Evolutionary conservation across 2,888 invertebrate genomes (phyloP).

Genomic region (Monoplex corrugatus): DNA sequence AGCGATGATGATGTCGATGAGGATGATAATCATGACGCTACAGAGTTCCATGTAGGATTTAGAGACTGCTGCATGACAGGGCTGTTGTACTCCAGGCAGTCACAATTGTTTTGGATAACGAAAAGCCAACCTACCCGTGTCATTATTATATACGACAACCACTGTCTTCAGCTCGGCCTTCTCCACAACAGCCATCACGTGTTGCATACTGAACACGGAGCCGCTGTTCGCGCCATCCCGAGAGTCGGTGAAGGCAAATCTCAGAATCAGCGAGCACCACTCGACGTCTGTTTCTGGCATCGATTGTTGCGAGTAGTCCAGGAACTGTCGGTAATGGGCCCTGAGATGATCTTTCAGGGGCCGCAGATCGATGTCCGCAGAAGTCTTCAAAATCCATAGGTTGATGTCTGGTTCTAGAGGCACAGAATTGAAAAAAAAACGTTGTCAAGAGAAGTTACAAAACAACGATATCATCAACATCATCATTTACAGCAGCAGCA

Average conservation of each 20-base stretch:
- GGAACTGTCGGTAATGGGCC: not conserved
- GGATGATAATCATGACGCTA: no score
- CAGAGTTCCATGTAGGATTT: no score
- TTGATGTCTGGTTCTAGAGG: not conserved
- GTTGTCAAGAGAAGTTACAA: no score
- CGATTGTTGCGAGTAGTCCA: not conserved
- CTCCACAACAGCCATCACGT: not conserved
- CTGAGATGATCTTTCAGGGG: not conserved
- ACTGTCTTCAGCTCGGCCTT: not conserved
- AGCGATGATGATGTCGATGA: no score
- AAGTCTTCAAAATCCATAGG: conserved; percentile 5
- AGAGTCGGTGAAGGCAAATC: not conserved
- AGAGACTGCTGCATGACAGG: no score
- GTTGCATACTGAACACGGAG: not conserved
- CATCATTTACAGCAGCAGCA: no score
- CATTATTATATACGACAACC: not conserved
- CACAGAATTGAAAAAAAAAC: not conserved
- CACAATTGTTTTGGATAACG: no score
- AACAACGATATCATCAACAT: no score
- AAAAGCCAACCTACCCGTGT: conserved; percentile 1
- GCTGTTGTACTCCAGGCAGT: no score
- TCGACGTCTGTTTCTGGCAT: conserved; percentile 20
- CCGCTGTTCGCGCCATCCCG: not conserved
- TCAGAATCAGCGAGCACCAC: conserved; percentile 26
- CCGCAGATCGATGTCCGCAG: not conserved